phyloP scores from a whole-genome alignment of 2,888 invertebrate species.

The Notodonta dromedarius region DNA sequence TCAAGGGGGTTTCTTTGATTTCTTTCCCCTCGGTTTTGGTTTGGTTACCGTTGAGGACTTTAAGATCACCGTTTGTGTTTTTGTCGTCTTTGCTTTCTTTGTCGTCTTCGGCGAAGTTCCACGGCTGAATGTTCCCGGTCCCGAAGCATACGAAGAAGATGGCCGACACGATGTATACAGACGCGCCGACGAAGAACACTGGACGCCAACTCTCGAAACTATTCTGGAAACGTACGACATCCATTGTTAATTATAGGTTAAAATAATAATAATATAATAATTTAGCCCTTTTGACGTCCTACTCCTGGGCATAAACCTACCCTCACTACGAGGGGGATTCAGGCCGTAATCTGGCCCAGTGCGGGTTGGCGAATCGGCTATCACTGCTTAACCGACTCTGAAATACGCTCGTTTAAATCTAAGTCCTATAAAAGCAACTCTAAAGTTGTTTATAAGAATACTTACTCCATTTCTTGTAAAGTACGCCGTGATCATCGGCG shows the following conservation, averaged over 20 bases:
- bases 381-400: too few species aligned
- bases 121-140: constrained; percentile 87
- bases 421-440: too few species aligned
- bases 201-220: constrained; percentile 89
- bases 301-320: too few species aligned
- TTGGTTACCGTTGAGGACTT: constrained; percentile 48
- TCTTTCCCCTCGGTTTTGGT: constrained; percentile 58
- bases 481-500: constrained; percentile 88
- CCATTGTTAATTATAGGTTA: too few species aligned
- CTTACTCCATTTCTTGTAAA: constrained; percentile 83
- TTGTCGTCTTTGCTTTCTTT: constrained; percentile 46
- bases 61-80: constrained; percentile 51
- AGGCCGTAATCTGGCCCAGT: too few species aligned
- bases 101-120: constrained; percentile 83
- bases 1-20: constrained; percentile 66
- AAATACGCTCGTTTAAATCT: too few species aligned
- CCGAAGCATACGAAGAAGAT: constrained; percentile 88
- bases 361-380: too few species aligned
- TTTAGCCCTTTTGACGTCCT: too few species aligned
- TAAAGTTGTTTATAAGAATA: constrained; percentile 8
- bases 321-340: too few species aligned
- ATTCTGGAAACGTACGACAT: constrained; percentile 79
- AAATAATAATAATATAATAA: too few species aligned
- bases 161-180: constrained; percentile 88
- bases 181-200: constrained; percentile 89